Conservation (phyloP, 2,113 vertebrate species). For the Ptychochromis oligacanthus region DNA sequence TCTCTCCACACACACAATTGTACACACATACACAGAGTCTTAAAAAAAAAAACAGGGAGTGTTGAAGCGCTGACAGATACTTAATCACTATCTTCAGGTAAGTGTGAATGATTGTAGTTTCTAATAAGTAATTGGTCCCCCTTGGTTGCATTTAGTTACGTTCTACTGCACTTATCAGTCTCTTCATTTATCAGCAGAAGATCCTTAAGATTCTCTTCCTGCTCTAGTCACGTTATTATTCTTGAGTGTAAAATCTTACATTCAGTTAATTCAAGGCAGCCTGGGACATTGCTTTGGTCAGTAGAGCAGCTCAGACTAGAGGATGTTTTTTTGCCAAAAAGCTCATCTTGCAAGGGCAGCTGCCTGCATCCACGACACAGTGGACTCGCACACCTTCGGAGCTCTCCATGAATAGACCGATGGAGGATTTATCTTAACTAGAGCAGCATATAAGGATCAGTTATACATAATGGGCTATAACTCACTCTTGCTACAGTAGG, state of each 20-base stretch:
- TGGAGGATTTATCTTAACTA: slow-evolving; percentile 18
- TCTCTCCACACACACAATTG: slow-evolving; percentile 19
- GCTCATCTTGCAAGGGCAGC: not conserved
- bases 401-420: not conserved
- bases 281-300: not conserved
- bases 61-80: slow-evolving; percentile 48
- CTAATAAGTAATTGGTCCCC: slow-evolving; percentile 63
- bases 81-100: slow-evolving; percentile 58
- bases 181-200: slow-evolving; percentile 48
- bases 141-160: slow-evolving; percentile 51
- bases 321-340: not conserved
- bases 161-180: slow-evolving; percentile 33
- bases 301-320: not conserved
- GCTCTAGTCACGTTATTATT: slow-evolving; percentile 24
- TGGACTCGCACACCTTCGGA: not conserved
- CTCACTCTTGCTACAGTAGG: slow-evolving; percentile 21
- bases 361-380: not conserved
- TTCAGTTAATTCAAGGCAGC: slow-evolving; percentile 19
- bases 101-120: slow-evolving; percentile 55
- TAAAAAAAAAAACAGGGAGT: slow-evolving; percentile 18
- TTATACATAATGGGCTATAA: slow-evolving; percentile 49
- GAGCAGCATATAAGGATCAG: slow-evolving; percentile 14
- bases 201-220: slow-evolving; percentile 29
- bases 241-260: slow-evolving; percentile 49
- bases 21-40: slow-evolving; percentile 2